Evolutionary conservation across 2,113 vertebrate species (phyloP).

Genomic region (Sisor rabdophorus): DNA sequence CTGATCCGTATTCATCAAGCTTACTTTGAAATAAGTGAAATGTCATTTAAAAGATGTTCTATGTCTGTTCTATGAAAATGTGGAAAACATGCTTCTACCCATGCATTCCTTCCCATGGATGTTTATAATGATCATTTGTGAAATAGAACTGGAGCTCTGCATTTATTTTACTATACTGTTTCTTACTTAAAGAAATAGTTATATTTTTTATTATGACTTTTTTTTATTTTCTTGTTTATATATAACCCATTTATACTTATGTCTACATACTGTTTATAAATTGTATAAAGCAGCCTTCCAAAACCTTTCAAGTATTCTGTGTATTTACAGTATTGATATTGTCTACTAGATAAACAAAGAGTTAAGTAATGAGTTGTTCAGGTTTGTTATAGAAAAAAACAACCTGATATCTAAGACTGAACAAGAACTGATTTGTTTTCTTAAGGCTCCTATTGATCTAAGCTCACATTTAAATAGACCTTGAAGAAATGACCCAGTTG

Average conservation of each 20-base stretch:
- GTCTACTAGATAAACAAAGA: neutral
- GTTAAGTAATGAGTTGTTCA: neutral
- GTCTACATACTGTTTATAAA: neutral
- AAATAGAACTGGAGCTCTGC: neutral
- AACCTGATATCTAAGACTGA: slow-evolving; percentile 20
- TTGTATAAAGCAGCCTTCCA: neutral
- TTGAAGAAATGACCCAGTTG: slow-evolving; percentile 64
- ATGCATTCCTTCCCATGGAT: neutral
- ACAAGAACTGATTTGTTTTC: slow-evolving; percentile 38
- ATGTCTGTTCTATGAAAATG: neutral
- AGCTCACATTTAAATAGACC: slow-evolving; percentile 61
- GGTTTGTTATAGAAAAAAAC: slow-evolving; percentile 38
- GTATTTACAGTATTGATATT: neutral
- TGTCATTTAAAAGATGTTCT: neutral
- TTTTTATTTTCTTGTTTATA: neutral
- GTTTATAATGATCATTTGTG: neutral
- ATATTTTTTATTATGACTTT: neutral
- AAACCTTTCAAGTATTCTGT: neutral
- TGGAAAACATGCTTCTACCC: neutral
- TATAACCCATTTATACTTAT: neutral
- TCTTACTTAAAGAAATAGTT: too few species aligned
- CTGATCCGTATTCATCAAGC: neutral
- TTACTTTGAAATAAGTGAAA: neutral
- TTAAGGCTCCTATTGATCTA: slow-evolving; percentile 60
- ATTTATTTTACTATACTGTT: too few species aligned